Conservation (phyloP, 2,113 vertebrate genomes). For the Bungarus multicinctus region DNA sequence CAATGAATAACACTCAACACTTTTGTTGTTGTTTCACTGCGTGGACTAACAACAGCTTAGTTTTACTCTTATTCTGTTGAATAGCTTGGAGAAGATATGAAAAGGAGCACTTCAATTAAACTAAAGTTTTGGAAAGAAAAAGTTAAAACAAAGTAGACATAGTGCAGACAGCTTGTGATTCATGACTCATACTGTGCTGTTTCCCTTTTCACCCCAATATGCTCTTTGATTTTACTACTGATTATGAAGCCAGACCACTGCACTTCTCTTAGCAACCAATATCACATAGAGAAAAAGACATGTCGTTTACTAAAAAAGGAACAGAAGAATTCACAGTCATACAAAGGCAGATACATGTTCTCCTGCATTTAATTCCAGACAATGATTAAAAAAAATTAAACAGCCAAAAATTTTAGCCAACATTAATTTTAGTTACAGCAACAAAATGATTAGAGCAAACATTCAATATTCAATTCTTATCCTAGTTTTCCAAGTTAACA, state of each 20-base stretch:
- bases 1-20: constrained; percentile 80
- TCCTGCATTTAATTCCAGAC: constrained; percentile 66
- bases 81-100: constrained; percentile 76
- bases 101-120: constrained; percentile 69
- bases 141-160: constrained; percentile 66
- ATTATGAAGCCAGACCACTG: constrained; percentile 60
- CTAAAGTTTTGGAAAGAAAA: constrained; percentile 72
- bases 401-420: constrained; percentile 62
- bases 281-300: constrained; percentile 62
- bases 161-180: constrained; percentile 79
- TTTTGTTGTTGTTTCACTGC: constrained; percentile 77
- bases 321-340: constrained; percentile 64
- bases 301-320: constrained; percentile 62
- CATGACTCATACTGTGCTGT: constrained; percentile 72
- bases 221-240: constrained; percentile 78
- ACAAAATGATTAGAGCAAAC: not conserved
- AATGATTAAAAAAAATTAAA: constrained; percentile 63
- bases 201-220: constrained; percentile 70
- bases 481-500: not conserved
- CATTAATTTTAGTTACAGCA: constrained; percentile 51
- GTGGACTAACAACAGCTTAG: constrained; percentile 79
- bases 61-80: constrained; percentile 66
- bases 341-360: constrained; percentile 74
- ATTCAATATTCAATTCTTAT: not conserved
- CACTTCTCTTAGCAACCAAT: constrained; percentile 78